phyloP scores from a whole-genome alignment of 2,113 vertebrate genomes.

The Misgurnus anguillicaudatus region DNA sequence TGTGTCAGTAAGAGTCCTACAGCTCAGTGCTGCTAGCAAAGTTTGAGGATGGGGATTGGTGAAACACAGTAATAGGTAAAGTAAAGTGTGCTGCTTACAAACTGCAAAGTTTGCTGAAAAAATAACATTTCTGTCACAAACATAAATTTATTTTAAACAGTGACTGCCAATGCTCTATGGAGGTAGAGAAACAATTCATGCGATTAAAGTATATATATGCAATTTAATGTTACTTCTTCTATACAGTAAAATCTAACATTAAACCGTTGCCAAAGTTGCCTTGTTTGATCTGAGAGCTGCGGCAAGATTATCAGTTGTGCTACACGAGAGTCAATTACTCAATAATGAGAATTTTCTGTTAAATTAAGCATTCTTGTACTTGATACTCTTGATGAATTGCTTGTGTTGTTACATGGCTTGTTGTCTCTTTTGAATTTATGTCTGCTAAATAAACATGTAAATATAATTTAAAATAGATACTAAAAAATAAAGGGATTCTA shows the following conservation, averaged over 20 bases:
- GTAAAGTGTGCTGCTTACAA: constrained; percentile 9
- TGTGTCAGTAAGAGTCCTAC: neutral
- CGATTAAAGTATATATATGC: too few relatives aligned
- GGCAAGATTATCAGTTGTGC: too few relatives aligned
- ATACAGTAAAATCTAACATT: too few relatives aligned
- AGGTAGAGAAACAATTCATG: too few relatives aligned
- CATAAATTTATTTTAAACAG: too few relatives aligned
- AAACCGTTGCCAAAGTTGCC: too few relatives aligned
- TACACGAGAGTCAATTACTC: too few relatives aligned
- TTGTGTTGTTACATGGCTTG: neutral
- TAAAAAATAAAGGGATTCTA: neutral
- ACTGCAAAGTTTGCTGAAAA: neutral
- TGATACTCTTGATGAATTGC: neutral
- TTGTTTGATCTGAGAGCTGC: too few relatives aligned
- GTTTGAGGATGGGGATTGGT: neutral
- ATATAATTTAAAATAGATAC: neutral
- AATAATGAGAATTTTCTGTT: too few relatives aligned
- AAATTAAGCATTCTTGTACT: neutral
- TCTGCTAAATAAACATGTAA: constrained; percentile 2
- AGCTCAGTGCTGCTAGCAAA: constrained; percentile 10
- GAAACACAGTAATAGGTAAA: constrained; percentile 1
- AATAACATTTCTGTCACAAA: neutral
- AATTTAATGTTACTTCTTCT: too few relatives aligned
- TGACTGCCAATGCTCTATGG: too few relatives aligned
- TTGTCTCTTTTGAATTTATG: neutral